phyloP scores from a whole-genome alignment of 2,888 invertebrate species.

The Ceriagrion tenellum region DNA sequence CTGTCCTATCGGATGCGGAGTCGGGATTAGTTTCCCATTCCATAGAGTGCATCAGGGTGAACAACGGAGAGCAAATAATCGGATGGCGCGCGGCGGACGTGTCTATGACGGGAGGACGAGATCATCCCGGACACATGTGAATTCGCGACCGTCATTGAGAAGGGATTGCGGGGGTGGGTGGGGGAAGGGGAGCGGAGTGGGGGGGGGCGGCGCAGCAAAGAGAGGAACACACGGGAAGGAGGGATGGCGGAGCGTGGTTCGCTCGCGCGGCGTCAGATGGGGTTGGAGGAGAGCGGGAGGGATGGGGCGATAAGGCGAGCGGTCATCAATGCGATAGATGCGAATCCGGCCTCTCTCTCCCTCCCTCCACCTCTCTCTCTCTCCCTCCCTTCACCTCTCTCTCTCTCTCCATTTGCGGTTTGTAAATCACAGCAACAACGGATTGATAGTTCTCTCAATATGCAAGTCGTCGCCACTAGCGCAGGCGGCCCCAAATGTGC shows the following conservation, averaged over 20 bases:
- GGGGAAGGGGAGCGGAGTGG: not conserved
- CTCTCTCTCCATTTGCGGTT: not conserved
- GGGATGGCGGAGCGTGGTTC: not conserved
- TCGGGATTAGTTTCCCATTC: not conserved
- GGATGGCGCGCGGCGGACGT: not conserved
- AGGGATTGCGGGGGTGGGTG: not conserved
- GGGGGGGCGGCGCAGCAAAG: not conserved
- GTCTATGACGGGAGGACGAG: not conserved
- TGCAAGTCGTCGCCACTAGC: not conserved
- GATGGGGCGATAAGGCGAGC: not conserved
- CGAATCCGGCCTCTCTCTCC: not conserved
- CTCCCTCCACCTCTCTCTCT: too few species aligned
- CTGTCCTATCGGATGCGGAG: not conserved
- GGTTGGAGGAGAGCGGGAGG: not conserved
- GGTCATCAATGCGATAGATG: not conserved
- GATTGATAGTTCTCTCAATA: constrained; percentile 36
- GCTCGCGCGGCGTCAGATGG: not conserved
- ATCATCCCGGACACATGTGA: not conserved
- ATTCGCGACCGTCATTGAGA: not conserved
- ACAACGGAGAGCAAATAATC: constrained; percentile 4
- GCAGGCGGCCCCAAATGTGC: not conserved
- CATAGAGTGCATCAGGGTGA: not conserved
- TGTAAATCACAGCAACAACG: constrained; percentile 27
- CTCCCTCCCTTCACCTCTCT: too few species aligned
- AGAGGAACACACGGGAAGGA: not conserved